Conservation (phyloP, 2,888 invertebrate species). For the Argyresthia albistria region DNA sequence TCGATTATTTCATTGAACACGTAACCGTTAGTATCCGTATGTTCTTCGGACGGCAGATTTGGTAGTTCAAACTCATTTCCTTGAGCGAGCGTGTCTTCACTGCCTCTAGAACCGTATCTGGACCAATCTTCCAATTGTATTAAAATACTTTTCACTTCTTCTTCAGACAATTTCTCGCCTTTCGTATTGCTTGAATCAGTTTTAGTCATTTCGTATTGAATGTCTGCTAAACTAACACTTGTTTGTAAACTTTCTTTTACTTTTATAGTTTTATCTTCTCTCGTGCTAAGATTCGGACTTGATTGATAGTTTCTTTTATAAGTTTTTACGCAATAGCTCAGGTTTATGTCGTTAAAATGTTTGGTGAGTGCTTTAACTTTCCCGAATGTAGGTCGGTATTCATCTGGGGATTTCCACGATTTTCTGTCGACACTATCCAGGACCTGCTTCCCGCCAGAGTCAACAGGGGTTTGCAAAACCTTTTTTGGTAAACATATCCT, state of each 20-base stretch:
- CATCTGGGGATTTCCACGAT: conserved; percentile 80
- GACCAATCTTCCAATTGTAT: conserved; percentile 66
- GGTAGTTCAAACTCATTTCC: conserved; percentile 61
- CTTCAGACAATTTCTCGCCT: conserved; percentile 44
- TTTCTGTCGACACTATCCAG: conserved; percentile 57
- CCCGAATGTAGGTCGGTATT: conserved; percentile 77
- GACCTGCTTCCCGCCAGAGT: conserved; percentile 40
- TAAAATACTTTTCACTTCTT: conserved; percentile 59
- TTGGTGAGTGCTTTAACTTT: conserved; percentile 80
- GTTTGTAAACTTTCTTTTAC: conserved; percentile 33
- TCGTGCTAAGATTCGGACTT: conserved; percentile 56
- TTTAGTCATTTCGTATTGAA: conserved; percentile 48
- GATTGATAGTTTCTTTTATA: conserved; percentile 60
- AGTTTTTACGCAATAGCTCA: conserved; percentile 49
- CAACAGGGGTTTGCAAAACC: conserved; percentile 23
- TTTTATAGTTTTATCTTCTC: conserved; percentile 27
- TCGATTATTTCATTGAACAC: conserved; percentile 66
- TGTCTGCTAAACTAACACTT: conserved; percentile 55
- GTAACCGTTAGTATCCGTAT: conserved; percentile 36
- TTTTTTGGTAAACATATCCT: conserved; percentile 16
- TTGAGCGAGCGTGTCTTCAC: conserved; percentile 58
- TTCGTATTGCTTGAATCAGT: conserved; percentile 41
- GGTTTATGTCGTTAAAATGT: conserved; percentile 74
- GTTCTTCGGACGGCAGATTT: conserved; percentile 54
- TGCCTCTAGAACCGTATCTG: conserved; percentile 56